phyloP scores from a whole-genome alignment of 2,113 vertebrate genomes.

The Datnioides undecimradiatus region DNA sequence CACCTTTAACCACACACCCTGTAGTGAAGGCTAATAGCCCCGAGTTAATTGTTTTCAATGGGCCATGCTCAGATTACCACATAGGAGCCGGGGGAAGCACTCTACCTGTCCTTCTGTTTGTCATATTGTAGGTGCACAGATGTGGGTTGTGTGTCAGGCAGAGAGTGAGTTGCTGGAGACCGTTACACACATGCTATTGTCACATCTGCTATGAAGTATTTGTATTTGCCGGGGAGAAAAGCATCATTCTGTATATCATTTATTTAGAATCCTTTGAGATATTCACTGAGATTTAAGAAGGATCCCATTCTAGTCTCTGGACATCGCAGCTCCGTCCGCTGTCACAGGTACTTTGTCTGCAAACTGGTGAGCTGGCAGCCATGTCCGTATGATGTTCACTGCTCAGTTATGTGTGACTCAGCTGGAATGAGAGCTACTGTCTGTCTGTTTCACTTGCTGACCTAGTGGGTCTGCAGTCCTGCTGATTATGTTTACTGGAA shows the following conservation, averaged over 20 bases:
- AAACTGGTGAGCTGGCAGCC: slow-evolving; percentile 9
- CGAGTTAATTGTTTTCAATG: slow-evolving; percentile 50
- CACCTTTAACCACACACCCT: slow-evolving; percentile 3
- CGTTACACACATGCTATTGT: neutral
- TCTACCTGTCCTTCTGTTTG: slow-evolving; percentile 3
- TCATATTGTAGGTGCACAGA: neutral
- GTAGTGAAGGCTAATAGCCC: slow-evolving; percentile 39
- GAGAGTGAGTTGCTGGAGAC: too few species aligned
- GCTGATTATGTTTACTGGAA: slow-evolving; percentile 24
- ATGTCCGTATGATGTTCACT: slow-evolving; percentile 8
- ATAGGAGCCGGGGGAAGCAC: slow-evolving; percentile 4
- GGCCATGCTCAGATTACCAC: slow-evolving; percentile 20
- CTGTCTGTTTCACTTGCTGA: slow-evolving; percentile 32
- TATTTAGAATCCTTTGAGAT: neutral
- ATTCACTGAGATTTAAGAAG: neutral
- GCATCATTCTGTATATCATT: neutral
- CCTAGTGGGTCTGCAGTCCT: neutral
- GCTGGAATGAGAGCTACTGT: slow-evolving; percentile 34
- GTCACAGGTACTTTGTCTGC: slow-evolving; percentile 9
- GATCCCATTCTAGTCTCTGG: neutral
- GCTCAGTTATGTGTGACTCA: slow-evolving; percentile 52
- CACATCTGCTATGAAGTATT: neutral
- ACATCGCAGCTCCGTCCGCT: neutral
- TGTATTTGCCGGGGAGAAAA: neutral
- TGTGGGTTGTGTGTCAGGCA: neutral